Conservation (phyloP, 2,113 vertebrate species). For the Sphaerodactylus townsendi region DNA sequence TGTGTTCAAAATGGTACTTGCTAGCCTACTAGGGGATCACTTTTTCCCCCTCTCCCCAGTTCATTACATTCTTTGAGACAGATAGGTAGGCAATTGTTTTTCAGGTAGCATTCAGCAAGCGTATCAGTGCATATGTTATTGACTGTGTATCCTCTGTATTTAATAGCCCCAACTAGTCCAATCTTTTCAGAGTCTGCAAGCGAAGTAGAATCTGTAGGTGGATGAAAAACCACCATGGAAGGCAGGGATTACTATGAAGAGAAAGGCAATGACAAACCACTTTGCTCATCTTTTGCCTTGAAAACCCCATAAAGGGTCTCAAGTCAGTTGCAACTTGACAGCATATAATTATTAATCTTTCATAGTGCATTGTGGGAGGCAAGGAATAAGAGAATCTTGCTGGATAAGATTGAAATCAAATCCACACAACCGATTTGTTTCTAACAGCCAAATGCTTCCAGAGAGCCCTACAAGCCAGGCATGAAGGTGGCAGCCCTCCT, state of each 20-base stretch:
- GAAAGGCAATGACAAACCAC: too few species aligned
- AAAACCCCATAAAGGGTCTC: too few species aligned
- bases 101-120: not conserved
- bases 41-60: not conserved
- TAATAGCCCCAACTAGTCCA: too few species aligned
- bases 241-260: too few species aligned
- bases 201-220: too few species aligned
- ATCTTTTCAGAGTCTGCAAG: too few species aligned
- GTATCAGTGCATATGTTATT: constrained; percentile 30
- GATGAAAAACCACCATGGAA: too few species aligned
- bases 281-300: too few species aligned
- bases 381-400: not conserved
- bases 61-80: constrained; percentile 63
- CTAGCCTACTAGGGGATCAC: constrained; percentile 56
- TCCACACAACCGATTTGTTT: not conserved
- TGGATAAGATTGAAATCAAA: not conserved
- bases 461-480: not conserved
- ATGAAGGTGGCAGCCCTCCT: not conserved
- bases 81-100: constrained; percentile 52
- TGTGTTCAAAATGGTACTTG: constrained; percentile 49
- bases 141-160: too few species aligned
- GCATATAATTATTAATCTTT: too few species aligned
- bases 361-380: constrained; percentile 28
- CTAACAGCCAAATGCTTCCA: not conserved
- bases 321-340: too few species aligned